phyloP scores from a whole-genome alignment of 2,797 vertebrate species.

The Gymnoscopelus braueri region DNA sequence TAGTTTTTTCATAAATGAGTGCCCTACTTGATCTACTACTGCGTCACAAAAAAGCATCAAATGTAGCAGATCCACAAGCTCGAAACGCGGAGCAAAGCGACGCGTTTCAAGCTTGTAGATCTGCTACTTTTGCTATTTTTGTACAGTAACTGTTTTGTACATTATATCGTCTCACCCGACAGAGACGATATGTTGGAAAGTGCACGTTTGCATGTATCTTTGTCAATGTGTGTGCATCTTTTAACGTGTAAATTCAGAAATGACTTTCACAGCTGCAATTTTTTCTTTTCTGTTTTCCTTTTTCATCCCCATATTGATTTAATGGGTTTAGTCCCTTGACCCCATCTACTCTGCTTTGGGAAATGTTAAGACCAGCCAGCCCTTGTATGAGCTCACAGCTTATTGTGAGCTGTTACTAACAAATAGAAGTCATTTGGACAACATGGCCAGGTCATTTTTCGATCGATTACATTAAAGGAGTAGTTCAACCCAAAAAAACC shows the following conservation, averaged over 20 bases:
- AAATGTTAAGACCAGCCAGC: constrained; percentile 53
- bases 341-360: constrained; percentile 57
- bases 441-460: constrained; percentile 2
- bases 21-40: too few relatives aligned
- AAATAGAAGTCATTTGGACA: constrained; percentile 16
- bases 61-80: too few relatives aligned
- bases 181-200: not conserved
- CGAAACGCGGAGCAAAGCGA: too few relatives aligned
- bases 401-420: constrained; percentile 11
- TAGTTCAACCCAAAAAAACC: too few relatives aligned
- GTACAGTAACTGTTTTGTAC: not conserved
- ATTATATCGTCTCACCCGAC: too few relatives aligned
- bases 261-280: not conserved
- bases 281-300: constrained; percentile 58
- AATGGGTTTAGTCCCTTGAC: constrained; percentile 68
- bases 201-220: constrained; percentile 20
- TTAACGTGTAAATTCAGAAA: constrained; percentile 38
- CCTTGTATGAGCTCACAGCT: constrained; percentile 27
- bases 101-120: too few relatives aligned
- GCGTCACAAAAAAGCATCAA: too few relatives aligned
- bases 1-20: too few relatives aligned
- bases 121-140: too few relatives aligned
- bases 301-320: constrained; percentile 76
- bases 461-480: not conserved
- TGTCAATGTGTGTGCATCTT: constrained; percentile 20